These are phyloP conservation scores for Chrysaora quinquecirrha DNA, from an alignment of 30 jellyfish, hydroid and myxozoan genomes.

Conservation along the genomic window DNA sequence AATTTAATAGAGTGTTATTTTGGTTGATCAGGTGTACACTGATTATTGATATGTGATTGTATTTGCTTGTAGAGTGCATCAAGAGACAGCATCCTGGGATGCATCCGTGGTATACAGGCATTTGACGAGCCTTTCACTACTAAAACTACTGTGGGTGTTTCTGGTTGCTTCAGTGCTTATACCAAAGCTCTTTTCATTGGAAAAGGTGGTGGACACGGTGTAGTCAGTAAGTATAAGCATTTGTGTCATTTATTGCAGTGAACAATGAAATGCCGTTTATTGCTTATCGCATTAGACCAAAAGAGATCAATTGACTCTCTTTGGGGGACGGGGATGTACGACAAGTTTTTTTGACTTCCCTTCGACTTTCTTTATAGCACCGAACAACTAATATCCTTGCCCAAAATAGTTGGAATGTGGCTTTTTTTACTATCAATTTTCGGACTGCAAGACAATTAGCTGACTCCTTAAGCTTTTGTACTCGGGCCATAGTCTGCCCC, in stretches of 20 bases:
- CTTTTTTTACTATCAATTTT: no score
- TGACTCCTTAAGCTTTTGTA: no score
- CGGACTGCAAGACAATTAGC: no score
- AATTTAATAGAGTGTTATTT: no score
- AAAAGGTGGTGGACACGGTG: constrained; percentile 67
- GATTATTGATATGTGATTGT: background rate
- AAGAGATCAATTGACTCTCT: background rate
- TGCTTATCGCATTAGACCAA: no score
- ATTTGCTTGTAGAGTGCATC: constrained; percentile 28
- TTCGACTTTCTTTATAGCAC: background rate
- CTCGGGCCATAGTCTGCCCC: no score
- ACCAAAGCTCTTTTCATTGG: constrained; percentile 75
- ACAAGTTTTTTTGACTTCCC: background rate
- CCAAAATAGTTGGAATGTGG: no score
- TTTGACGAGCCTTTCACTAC: constrained; percentile 58
- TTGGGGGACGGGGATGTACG: background rate
- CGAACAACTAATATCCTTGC: no score
- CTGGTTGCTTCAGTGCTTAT: constrained; percentile 64
- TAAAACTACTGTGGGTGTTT: constrained; percentile 48
- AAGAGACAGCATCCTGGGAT: constrained; percentile 67
- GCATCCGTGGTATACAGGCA: constrained; percentile 59
- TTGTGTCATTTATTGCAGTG: no score
- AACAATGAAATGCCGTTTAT: no score
- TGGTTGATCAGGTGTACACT: no score
- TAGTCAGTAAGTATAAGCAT: constrained; percentile 49